Percentiles rank a stretch among this genome's conserved stretches.
Evolutionary conservation across 2,113 vertebrate genomes (phyloP).

Genomic region (Prunella fulvescens): DNA sequence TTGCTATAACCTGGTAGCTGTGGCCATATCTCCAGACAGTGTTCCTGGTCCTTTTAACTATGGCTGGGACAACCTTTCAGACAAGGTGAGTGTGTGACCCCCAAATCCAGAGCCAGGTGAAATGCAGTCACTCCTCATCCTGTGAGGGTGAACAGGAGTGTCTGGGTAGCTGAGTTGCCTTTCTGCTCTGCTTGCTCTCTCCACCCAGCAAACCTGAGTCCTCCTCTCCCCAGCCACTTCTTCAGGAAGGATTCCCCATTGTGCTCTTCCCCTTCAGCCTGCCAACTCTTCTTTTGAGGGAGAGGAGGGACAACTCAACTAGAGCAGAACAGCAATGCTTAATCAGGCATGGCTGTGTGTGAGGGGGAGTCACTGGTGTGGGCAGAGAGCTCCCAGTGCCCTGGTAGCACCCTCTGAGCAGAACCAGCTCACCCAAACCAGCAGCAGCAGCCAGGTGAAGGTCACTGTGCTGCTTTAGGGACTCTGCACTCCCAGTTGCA

Average conservation of each 20-base stretch:
- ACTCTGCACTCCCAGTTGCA: background rate
- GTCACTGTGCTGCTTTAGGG: background rate
- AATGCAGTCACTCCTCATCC: background rate
- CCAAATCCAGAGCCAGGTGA: background rate
- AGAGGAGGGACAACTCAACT: constrained; percentile 18
- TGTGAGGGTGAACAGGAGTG: background rate
- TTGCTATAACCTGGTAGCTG: constrained; percentile 92
- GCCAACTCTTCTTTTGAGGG: background rate
- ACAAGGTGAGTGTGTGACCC: constrained; percentile 78
- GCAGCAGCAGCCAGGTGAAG: background rate
- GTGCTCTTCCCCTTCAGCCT: background rate
- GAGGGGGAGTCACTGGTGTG: background rate
- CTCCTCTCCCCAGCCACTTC: background rate
- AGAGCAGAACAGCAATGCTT: constrained; percentile 30
- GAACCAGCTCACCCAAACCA: background rate
- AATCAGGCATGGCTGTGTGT: background rate
- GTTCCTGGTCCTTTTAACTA: constrained; percentile 90
- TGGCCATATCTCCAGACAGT: constrained; percentile 83
- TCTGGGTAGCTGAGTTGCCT: background rate
- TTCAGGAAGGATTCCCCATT: background rate
- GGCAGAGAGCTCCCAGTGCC: background rate
- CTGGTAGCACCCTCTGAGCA: background rate
- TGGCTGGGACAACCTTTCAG: constrained; percentile 92
- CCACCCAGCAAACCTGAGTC: background rate
- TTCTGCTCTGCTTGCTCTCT: background rate